These are phyloP conservation scores for Ageneiosus marmoratus DNA, from an alignment of 2,113 vertebrate genomes.

Conservation along the genomic window DNA sequence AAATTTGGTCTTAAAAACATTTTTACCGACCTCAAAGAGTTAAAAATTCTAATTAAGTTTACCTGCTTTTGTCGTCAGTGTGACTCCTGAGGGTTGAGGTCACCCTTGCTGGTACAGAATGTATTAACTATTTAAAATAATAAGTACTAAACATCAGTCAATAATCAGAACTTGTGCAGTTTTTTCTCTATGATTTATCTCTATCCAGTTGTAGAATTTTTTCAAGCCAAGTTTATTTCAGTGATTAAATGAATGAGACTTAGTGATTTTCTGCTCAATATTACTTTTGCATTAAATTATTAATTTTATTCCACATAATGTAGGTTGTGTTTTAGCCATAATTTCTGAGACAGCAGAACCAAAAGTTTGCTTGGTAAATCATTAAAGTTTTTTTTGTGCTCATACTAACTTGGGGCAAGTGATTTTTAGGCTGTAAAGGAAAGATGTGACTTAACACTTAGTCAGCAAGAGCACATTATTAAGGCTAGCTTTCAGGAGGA, in stretches of 20 bases:
- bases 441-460: conserved; percentile 60
- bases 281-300: too few species aligned
- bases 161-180: conserved; percentile 55
- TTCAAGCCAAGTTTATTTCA: conserved; percentile 25
- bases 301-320: not conserved
- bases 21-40: conserved; percentile 47
- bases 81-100: conserved; percentile 31
- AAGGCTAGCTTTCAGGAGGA: conserved; percentile 9
- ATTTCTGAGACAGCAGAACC: too few species aligned
- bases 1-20: too few species aligned
- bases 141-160: conserved; percentile 33
- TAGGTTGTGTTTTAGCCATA: not conserved
- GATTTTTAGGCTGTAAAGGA: conserved; percentile 61
- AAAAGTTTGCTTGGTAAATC: too few species aligned
- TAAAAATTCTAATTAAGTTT: too few species aligned
- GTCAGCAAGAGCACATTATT: conserved; percentile 50
- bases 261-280: too few species aligned
- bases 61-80: conserved; percentile 21
- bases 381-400: not conserved
- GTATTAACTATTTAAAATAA: conserved; percentile 44
- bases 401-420: conserved; percentile 41
- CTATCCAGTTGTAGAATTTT: conserved; percentile 50
- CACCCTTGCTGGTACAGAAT: conserved; percentile 47
- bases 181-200: conserved; percentile 58
- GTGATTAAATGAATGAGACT: not conserved